A percentile compares a stretch with the other conserved stretches of the same genome.
Conservation (phyloP, 2,888 invertebrate genomes). For the Brachyptera risi region DNA sequence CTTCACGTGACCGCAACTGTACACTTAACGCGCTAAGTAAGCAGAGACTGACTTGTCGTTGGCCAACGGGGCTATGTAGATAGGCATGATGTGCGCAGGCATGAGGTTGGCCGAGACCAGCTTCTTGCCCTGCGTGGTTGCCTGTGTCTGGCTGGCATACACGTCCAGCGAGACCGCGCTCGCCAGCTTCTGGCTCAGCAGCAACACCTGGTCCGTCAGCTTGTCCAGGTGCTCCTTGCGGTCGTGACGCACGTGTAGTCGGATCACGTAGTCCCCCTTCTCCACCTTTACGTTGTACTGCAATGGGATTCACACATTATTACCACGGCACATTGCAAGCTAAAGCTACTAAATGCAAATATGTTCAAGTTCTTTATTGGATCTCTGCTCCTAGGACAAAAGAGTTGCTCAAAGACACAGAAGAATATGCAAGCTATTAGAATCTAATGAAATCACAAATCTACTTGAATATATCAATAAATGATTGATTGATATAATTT, state of each 20-base stretch:
- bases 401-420: no score
- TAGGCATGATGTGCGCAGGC: constrained; percentile 60
- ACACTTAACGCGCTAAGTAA: no score
- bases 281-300: constrained; percentile 85
- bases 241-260: constrained; percentile 87
- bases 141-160: constrained; percentile 65
- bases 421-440: no score
- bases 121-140: constrained; percentile 74
- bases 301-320: no score
- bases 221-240: constrained; percentile 79
- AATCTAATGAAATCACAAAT: no score
- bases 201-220: constrained; percentile 71
- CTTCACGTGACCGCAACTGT: no score
- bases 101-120: constrained; percentile 55
- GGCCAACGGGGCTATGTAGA: constrained; percentile 74
- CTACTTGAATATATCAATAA: no score
- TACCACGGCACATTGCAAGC: no score
- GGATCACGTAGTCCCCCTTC: constrained; percentile 89
- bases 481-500: no score
- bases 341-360: no score
- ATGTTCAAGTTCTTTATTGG: no score
- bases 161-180: constrained; percentile 69
- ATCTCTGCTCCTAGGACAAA: no score
- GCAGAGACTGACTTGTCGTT: constrained; percentile 72
- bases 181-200: constrained; percentile 71